Percentiles rank a stretch among this genome's conserved stretches.
Conservation (phyloP, 2,888 invertebrate species). For the Capitulum mitella region DNA sequence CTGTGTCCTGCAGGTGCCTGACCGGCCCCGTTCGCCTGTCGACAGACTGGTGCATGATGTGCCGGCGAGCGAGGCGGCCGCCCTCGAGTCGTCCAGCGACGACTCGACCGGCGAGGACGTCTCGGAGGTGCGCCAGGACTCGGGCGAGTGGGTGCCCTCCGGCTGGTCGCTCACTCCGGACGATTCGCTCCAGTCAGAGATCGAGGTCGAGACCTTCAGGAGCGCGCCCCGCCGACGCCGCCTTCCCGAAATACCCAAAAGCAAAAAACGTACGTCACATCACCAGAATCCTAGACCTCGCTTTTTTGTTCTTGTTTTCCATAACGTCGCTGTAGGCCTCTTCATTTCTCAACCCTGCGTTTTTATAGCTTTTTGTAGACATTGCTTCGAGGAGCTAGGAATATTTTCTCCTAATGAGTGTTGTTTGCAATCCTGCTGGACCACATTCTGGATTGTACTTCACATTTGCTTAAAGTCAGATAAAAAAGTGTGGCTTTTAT, state of each 20-base stretch:
- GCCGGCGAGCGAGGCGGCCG: background rate
- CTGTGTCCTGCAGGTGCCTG: too few relatives aligned
- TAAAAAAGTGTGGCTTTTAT: too few relatives aligned
- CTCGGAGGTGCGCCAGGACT: slow-evolving; percentile 3
- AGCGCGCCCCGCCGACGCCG: slow-evolving; percentile 66
- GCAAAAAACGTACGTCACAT: slow-evolving; percentile 42
- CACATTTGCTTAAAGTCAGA: too few relatives aligned
- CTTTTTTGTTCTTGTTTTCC: too few relatives aligned
- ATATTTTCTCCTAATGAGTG: too few relatives aligned
- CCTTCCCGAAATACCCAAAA: slow-evolving; percentile 82
- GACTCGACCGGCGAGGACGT: slow-evolving; percentile 13
- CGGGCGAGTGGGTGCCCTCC: background rate
- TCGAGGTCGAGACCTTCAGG: slow-evolving; percentile 30
- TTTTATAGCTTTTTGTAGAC: too few relatives aligned
- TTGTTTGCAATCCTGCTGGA: too few relatives aligned
- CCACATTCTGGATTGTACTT: too few relatives aligned
- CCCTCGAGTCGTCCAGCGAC: background rate
- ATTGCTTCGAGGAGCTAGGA: too few relatives aligned
- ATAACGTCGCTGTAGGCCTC: too few relatives aligned
- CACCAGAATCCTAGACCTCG: too few relatives aligned
- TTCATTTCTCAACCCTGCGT: too few relatives aligned
- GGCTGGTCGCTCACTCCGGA: background rate
- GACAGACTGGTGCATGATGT: slow-evolving; percentile 7
- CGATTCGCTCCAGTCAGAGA: background rate
- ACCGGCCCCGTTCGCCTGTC: background rate